These are phyloP conservation scores for Emydura subglobosa DNA, from an alignment of 2,113 vertebrate species.

Conservation along the genomic window DNA sequence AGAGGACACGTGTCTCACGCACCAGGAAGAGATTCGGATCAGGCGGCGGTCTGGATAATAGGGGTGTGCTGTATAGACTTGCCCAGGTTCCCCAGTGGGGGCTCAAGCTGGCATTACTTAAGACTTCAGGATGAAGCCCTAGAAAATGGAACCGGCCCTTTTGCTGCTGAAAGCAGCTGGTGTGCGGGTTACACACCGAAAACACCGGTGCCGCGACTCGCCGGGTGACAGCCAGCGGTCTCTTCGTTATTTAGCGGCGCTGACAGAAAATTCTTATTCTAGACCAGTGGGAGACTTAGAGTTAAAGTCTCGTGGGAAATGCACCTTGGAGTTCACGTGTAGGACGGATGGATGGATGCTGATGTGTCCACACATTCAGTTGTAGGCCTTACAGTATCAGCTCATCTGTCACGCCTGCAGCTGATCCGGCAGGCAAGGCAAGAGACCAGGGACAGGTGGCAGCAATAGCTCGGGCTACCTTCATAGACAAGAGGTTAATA, in stretches of 20 bases:
- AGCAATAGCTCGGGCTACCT: not conserved
- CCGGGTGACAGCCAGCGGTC: not conserved
- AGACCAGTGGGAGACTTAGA: not conserved
- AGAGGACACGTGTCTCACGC: not conserved
- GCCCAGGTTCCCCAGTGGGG: no score
- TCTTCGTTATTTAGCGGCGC: not conserved
- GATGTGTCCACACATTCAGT: not conserved
- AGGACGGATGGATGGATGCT: not conserved
- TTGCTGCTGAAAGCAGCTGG: not conserved
- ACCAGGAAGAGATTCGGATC: not conserved
- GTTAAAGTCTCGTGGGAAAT: not conserved
- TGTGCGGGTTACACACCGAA: no score
- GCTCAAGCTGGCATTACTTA: no score
- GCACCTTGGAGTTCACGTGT: not conserved
- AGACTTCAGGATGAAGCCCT: no score
- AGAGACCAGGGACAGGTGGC: not conserved
- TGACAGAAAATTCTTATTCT: not conserved
- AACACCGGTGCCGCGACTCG: not conserved
- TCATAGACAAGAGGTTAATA: not conserved
- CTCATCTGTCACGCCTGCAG: not conserved
- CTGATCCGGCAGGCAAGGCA: not conserved
- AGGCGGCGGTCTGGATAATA: no score
- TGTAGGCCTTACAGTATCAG: not conserved
- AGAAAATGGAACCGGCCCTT: not conserved
- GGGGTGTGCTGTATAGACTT: no score